phyloP scores from a whole-genome alignment of 2,113 vertebrate genomes.

The Rhabdomys dilectus region DNA sequence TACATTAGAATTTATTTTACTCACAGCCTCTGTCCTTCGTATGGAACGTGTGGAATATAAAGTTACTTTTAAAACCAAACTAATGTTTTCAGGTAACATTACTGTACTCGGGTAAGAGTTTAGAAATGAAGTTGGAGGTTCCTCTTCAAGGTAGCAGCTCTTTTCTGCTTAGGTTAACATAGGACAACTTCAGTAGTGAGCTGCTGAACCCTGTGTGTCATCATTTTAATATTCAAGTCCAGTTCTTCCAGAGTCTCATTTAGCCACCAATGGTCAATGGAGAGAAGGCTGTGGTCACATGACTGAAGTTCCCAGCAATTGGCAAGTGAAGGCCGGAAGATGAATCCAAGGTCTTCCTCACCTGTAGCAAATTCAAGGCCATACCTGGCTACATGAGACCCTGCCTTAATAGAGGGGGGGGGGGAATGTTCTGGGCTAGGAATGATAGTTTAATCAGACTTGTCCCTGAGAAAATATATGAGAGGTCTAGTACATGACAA shows the following conservation, averaged over 20 bases:
- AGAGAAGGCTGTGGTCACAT: neutral
- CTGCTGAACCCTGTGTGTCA: neutral
- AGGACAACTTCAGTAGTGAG: neutral
- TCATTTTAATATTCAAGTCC: neutral
- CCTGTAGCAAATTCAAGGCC: neutral
- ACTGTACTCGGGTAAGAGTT: neutral
- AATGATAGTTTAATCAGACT: constrained; percentile 19
- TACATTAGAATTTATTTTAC: constrained; percentile 48
- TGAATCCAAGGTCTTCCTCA: neutral
- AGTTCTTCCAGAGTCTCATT: neutral
- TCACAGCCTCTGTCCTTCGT: neutral
- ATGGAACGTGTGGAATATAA: neutral
- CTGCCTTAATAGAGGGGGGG: neutral
- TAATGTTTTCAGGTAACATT: constrained; percentile 37
- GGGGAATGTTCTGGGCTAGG: neutral
- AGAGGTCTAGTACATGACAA: constrained; percentile 1
- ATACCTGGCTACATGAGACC: neutral
- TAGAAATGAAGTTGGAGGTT: constrained; percentile 10
- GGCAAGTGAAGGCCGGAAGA: neutral
- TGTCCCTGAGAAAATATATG: neutral
- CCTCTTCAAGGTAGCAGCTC: neutral
- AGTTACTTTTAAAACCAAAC: constrained; percentile 14
- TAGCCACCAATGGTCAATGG: neutral
- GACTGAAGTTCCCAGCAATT: neutral
- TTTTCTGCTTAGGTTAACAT: constrained; percentile 27